Percentiles rank a stretch among this genome's conserved stretches.
phyloP scores from a whole-genome alignment of 1,140 invertebrate genomes.

The Radopholus similis region DNA sequence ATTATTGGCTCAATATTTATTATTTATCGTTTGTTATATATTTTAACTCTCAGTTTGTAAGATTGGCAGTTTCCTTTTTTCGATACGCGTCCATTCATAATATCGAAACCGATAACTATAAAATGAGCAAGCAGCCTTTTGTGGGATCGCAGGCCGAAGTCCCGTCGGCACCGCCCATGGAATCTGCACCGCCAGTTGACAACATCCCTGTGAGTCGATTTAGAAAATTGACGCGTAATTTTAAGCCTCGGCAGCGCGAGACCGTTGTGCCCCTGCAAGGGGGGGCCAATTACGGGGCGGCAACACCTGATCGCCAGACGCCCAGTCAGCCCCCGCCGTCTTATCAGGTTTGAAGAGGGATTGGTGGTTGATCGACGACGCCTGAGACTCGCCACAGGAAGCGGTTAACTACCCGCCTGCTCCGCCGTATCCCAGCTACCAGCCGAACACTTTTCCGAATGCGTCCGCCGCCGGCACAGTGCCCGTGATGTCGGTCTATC shows the following conservation, averaged over 20 bases:
- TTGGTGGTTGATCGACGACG: no score
- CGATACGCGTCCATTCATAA: background rate
- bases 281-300: no score
- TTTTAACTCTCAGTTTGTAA: background rate
- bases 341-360: conserved; percentile 18
- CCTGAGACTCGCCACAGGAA: no score
- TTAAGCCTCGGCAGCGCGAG: background rate
- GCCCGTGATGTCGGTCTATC: conserved; percentile 22
- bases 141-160: no score
- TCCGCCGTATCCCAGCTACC: conserved; percentile 23
- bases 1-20: background rate
- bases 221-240: no score
- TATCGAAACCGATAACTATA: background rate
- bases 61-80: background rate
- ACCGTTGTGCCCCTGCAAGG: conserved; percentile 1
- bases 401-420: conserved; percentile 21
- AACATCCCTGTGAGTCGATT: no score
- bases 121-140: background rate
- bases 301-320: background rate
- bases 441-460: conserved; percentile 23
- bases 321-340: conserved; percentile 27
- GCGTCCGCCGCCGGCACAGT: background rate
- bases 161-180: background rate
- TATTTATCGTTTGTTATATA: background rate
- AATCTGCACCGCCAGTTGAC: background rate